These are phyloP conservation scores for Trachelus troglodyta DNA, from an alignment of 2,888 invertebrate genomes.

Conservation along the genomic window DNA sequence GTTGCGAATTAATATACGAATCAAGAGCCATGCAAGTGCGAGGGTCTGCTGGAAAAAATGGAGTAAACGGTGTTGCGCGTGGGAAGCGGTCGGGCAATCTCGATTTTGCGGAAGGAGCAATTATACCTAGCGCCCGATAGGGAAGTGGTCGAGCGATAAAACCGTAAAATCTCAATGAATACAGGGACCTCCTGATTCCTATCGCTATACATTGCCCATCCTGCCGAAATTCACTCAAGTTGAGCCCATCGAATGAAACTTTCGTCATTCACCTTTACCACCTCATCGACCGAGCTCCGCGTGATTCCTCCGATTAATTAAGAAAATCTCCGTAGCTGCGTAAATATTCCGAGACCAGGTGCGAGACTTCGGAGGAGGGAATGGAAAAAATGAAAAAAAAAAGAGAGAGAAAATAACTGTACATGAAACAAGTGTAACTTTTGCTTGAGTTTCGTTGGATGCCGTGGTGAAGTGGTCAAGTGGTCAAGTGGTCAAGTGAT, in stretches of 20 bases:
- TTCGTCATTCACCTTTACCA: too few species aligned
- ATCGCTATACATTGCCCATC: background rate
- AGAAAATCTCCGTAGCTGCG: too few species aligned
- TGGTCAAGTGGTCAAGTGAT: background rate
- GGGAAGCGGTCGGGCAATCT: conserved; percentile 9
- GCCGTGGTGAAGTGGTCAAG: background rate
- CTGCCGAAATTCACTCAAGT: too few species aligned
- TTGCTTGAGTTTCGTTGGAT: background rate
- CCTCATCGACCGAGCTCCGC: too few species aligned
- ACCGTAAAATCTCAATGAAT: background rate
- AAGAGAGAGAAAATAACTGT: background rate
- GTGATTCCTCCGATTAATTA: too few species aligned
- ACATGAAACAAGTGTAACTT: too few species aligned
- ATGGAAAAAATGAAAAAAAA: background rate
- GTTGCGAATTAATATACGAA: too few species aligned
- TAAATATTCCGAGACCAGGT: too few species aligned
- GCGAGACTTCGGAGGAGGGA: background rate
- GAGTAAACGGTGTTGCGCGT: too few species aligned
- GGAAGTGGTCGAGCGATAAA: conserved; percentile 27
- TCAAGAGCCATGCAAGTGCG: too few species aligned
- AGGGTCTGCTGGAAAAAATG: too few species aligned
- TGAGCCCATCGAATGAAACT: too few species aligned
- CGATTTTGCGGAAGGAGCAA: conserved; percentile 8
- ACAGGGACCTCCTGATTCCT: background rate
- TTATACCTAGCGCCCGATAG: conserved; percentile 16